Evolutionary conservation across 23 tunicate genomes (phyloP), one percentile per base, ranked within the genome.

Genomic region (Pegea sp.): DNA sequence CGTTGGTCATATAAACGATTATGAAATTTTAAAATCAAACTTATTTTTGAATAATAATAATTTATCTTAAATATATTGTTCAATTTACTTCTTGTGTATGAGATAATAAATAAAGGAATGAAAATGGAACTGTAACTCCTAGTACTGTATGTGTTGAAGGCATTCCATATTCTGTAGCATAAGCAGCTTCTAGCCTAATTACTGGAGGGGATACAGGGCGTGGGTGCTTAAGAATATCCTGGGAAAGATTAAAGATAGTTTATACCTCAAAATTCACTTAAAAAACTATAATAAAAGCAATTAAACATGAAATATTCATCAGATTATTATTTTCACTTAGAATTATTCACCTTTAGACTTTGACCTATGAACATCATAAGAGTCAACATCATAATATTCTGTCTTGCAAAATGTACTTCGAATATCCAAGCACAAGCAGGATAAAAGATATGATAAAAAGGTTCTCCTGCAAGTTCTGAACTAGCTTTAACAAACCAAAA

Each of bases 131-230:
- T 11, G 77, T 49, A 0, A 76, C 64, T 2, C 76, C 93, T 3
- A 66, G 44, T 57, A 61, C 34, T 26, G 78, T 61, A 29, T 81
- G 93, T 8, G 93, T 81, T 0, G 93, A 81, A 3, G 93, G 93
- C 93, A 81, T 81, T 5, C 93, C 93, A 72, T 81, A 81, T 61
- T 81, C 93, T 16, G 80, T 66, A 42, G 60, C 93, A 62, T 81
- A 81, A 31, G 51, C 38, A 23, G 61, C 66, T 53, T 81, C 93
- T 59, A 81, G 24, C 30, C 93, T 44, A 29, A 81, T 72, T 6
- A 81, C 93, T 0, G 93, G 93, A 5, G 93, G 93, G 1, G 80
- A 71, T 23, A 52, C 25, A 16, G 93, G 93, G 58, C 93, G 34
- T 53, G 72, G 68, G 29, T 44, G 53, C 53, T 59, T 65, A 31